Evolutionary conservation across 2,797 vertebrate species (phyloP).

Genomic region (Muraenolepis orangiensis): DNA sequence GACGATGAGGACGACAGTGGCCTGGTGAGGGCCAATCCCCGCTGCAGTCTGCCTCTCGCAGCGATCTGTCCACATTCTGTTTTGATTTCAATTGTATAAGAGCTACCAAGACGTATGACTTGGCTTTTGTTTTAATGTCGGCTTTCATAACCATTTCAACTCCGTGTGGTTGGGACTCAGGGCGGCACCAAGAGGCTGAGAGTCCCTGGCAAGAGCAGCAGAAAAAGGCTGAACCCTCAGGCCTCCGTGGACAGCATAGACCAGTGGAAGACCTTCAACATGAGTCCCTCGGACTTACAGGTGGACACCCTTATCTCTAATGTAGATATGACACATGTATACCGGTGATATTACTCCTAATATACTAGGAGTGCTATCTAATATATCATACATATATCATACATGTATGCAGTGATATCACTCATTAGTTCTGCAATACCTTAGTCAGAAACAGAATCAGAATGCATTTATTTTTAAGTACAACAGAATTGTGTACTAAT

Average conservation of each 20-base stretch:
- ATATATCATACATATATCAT: not conserved
- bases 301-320: slow-evolving; percentile 38
- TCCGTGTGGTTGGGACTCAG: slow-evolving; percentile 41
- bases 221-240: slow-evolving; percentile 86
- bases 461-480: too few relatives aligned
- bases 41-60: not conserved
- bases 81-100: not conserved
- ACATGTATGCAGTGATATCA: not conserved
- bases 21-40: slow-evolving; percentile 68
- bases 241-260: slow-evolving; percentile 82
- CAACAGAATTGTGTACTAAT: too few relatives aligned
- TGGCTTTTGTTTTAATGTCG: not conserved
- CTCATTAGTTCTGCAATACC: not conserved
- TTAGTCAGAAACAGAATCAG: too few relatives aligned
- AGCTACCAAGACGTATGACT: not conserved
- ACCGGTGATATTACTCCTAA: too few relatives aligned
- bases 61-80: not conserved
- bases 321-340: not conserved
- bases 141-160: slow-evolving; percentile 11
- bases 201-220: slow-evolving; percentile 80
- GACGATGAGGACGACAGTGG: slow-evolving; percentile 84
- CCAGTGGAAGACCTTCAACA: slow-evolving; percentile 77
- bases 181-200: slow-evolving; percentile 74
- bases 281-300: slow-evolving; percentile 75
- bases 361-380: not conserved